A percentile compares a stretch with the other conserved stretches of the same genome.
phyloP scores from a whole-genome alignment of 2,113 vertebrate species.

The Isichthys henryi region DNA sequence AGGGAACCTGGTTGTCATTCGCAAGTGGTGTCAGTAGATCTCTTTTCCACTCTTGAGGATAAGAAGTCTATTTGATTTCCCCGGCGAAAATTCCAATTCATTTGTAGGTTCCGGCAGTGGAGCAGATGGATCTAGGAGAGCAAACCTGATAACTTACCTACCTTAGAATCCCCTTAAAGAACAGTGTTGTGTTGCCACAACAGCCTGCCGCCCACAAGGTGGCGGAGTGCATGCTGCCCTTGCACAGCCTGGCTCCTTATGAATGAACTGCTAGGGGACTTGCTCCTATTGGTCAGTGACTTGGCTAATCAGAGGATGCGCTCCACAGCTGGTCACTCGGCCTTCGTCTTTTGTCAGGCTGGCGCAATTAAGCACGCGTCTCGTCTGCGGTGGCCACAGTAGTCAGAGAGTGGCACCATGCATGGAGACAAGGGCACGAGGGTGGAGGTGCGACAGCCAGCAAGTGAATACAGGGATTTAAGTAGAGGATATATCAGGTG shows the following conservation, averaged over 20 bases:
- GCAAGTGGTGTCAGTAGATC: background rate
- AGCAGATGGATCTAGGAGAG: background rate
- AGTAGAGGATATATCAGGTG: background rate
- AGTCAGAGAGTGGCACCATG: conserved; percentile 3
- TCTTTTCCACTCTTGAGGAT: background rate
- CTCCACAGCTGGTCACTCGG: conserved; percentile 21
- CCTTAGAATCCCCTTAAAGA: background rate
- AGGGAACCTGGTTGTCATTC: background rate
- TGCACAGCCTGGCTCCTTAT: conserved; percentile 51
- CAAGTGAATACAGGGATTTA: background rate
- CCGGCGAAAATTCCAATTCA: background rate
- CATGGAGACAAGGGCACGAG: background rate
- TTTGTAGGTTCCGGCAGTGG: background rate
- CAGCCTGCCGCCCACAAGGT: background rate
- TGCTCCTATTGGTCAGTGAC: conserved; percentile 49
- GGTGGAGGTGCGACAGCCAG: background rate
- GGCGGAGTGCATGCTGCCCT: conserved; percentile 41
- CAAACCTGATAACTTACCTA: background rate
- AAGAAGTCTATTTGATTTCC: background rate
- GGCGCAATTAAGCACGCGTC: conserved; percentile 34
- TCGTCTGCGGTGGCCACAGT: conserved; percentile 28
- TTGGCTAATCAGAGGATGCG: conserved; percentile 32
- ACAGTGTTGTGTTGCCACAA: background rate
- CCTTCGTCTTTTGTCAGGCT: background rate
- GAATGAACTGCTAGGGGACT: conserved; percentile 52